Evolutionary conservation across 2,113 vertebrate species (phyloP), one percentile per base, ranked within the genome.

Genomic region (Rhagologus leucostigma): DNA sequence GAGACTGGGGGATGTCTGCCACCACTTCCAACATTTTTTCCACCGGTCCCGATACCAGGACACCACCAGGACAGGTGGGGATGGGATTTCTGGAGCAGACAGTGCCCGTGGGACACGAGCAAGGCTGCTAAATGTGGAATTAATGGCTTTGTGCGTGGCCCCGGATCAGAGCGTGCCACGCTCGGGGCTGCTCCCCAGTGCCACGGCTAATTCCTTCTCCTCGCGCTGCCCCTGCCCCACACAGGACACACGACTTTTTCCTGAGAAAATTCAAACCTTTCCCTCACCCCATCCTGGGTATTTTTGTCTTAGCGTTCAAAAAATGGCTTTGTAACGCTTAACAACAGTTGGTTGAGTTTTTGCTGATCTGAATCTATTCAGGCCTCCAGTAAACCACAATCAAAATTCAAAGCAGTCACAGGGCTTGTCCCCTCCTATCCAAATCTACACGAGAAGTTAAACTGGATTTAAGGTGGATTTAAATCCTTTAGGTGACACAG

Each of bases 51-150:
- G 14, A 22, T 5, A n/a, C 5, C 55, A 47, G n/a, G 42, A 18
- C 17, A n/a, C 1, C 2, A 2, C 12, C 32, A 0, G 1, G 57
- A 3, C 13, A 8, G n/a, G n/a, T 50, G 39, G 39, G 52, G 70
- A 42, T 2, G 52, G 1, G 11, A 20, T 11, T 19, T 68, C 32
- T 29, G 73, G 32, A 53, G 41, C 70, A 68, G 49, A 32, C 26
- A 2, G 3, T 15, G 46, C 46, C 21, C 46, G 21, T 27, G 57
- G 30, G 53, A 52, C 55, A 57, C 7, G 3, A 7, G 50, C 39
- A 32, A 68, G 23, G 20, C 59, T 30, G 37, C 84, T 24, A 50
- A 84, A 24, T 13, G 44, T 21, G 89, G 69, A 19, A 20, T 60
- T 62, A 27, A 65, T 67, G 67, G 56, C 41, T 79, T 75, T 60